Evolutionary conservation across 2,888 invertebrate genomes (phyloP), one percentile per base, ranked within the genome.

Genomic region (Cyaniris semiargus): DNA sequence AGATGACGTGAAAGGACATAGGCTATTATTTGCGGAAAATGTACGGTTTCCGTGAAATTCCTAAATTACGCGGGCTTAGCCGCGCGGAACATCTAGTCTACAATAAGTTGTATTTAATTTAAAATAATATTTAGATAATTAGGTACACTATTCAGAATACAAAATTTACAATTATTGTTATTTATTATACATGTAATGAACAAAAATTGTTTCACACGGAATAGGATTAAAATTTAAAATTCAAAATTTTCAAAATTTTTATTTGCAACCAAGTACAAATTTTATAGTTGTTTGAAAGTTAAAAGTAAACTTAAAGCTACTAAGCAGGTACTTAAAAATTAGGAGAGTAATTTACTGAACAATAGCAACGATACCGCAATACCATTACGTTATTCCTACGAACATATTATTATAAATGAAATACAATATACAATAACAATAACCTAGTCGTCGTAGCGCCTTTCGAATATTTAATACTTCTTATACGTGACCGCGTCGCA

Each of bases 381-480:
- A 38, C 10, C 8, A 38, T 44, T 44, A 44, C 44, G 8, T 44
- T 13, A 44, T 44, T 58, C 13, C 23, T 23, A 23, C 23, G 60
- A 0, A 21, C 21, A 21, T 60, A 60, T 1, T n/a, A n/a, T 13
- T 23, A 23, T 3, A 60, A 13, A 23, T 66, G 13, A 66, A 23
- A 66, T 23, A 66, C 21, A 66, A 66, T 66, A 23, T 66, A 66
- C 27, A 66, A 66, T 58, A 23, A 66, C 27, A 66, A 66, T 15
- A 66, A 15, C 15, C 15, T 66, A 66, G 66, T 18, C 23, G 60
- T 23, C 60, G 66, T 0, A 27, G 66, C 27, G 27, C 15, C 31
- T 23, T 60, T 31, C 66, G 66, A 66, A 66, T 66, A 66, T 66
- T 66, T 66, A 66, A 66, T 66, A 66, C 66, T 5, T 31, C 66